Percentiles rank a stretch among this genome's conserved stretches.
Conservation (phyloP, 2,797 vertebrate species). For the Megalops cyprinoides region DNA sequence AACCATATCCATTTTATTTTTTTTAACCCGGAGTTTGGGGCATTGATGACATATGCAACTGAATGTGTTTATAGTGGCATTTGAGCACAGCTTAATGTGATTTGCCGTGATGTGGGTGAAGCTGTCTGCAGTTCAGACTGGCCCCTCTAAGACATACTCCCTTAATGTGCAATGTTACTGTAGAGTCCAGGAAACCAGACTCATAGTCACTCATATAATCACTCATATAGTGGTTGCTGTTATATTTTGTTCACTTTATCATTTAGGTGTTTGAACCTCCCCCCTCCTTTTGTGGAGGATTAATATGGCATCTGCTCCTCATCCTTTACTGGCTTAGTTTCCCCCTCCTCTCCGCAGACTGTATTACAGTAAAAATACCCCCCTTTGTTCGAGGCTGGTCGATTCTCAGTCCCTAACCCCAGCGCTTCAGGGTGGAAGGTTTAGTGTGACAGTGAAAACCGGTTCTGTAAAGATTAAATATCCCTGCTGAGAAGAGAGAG, state of each 20-base stretch:
- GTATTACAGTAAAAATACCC: conserved; percentile 21
- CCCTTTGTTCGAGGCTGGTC: conserved; percentile 22
- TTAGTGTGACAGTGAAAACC: conserved; percentile 27
- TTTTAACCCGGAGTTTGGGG: not conserved
- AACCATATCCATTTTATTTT: not conserved
- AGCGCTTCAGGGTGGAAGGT: conserved; percentile 24
- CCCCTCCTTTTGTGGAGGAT: not conserved
- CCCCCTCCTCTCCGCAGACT: conserved; percentile 22
- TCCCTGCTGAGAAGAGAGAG: conserved; percentile 9
- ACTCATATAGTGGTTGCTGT: not conserved
- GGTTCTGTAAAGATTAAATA: conserved; percentile 34
- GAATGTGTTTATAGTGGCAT: not conserved
- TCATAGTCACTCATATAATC: not conserved
- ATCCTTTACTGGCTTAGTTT: conserved; percentile 11
- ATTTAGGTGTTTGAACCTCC: not conserved
- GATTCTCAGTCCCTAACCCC: conserved; percentile 25
- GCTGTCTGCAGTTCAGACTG: not conserved
- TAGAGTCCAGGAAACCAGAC: too few relatives aligned
- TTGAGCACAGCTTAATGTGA: not conserved
- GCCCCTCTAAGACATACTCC: not conserved
- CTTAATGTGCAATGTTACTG: not conserved
- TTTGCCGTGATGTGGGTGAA: not conserved
- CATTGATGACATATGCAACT: not conserved
- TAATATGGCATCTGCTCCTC: not conserved
- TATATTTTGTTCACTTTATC: not conserved